Percentiles rank a stretch among this genome's conserved stretches.
Evolutionary conservation across 2,113 vertebrate species (phyloP).

Genomic region (Pluvialis apricaria): DNA sequence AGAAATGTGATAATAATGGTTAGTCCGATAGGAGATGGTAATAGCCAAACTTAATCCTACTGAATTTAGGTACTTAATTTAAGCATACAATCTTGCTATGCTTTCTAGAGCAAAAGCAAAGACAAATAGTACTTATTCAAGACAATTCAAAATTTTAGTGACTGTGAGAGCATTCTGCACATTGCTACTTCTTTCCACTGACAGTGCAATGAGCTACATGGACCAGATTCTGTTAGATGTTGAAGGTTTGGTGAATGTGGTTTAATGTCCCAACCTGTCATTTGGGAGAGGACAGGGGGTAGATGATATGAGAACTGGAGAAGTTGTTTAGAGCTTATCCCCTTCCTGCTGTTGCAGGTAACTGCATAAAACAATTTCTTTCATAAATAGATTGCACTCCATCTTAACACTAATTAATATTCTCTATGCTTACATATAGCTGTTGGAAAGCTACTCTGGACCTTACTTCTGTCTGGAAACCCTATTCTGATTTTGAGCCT

Average conservation of each 20-base stretch:
- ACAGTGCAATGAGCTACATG: neutral
- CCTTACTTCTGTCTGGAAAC: neutral
- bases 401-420: neutral
- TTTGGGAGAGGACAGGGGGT: accelerated
- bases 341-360: neutral
- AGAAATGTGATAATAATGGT: neutral
- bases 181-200: neutral
- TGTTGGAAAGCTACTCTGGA: neutral
- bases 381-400: neutral
- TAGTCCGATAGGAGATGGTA: neutral
- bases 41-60: neutral
- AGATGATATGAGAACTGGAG: neutral
- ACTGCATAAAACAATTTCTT: neutral
- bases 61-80: neutral
- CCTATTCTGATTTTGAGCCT: neutral
- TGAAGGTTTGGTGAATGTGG: neutral
- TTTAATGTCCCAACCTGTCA: neutral
- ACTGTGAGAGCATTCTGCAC: neutral
- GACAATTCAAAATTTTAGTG: neutral
- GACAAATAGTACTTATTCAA: neutral
- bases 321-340: neutral
- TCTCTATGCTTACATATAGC: neutral
- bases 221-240: neutral
- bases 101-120: neutral
- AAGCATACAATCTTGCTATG: neutral